A percentile compares a stretch with the other conserved stretches of the same genome.
Evolutionary conservation across 2,797 vertebrate genomes (phyloP).

Genomic region (Rhinichthys osculus): DNA sequence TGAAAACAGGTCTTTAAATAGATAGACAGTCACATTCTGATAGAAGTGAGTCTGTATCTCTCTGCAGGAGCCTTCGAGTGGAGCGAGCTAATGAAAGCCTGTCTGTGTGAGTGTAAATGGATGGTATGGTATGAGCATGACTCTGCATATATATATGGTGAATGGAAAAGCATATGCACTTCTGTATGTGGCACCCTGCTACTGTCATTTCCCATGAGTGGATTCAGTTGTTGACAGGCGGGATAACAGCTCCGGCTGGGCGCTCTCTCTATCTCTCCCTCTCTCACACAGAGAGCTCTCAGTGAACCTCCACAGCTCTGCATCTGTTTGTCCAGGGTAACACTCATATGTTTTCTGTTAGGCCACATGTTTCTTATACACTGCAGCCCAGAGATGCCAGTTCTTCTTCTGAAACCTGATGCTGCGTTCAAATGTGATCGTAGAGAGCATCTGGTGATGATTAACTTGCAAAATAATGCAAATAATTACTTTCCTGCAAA

Average conservation of each 20-base stretch:
- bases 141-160: background rate
- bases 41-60: background rate
- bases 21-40: constrained; percentile 1
- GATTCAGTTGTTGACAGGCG: constrained; percentile 38
- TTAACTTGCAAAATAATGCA: constrained; percentile 32
- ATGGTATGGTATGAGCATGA: constrained; percentile 15
- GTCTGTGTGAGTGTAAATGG: constrained; percentile 30
- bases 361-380: constrained; percentile 29
- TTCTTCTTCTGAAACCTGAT: constrained; percentile 44
- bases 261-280: background rate
- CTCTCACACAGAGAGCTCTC: constrained; percentile 39
- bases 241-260: constrained; percentile 35
- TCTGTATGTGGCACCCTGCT: constrained; percentile 36
- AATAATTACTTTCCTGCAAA: constrained; percentile 20
- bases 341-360: constrained; percentile 43
- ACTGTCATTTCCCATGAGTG: constrained; percentile 46
- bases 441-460: constrained; percentile 19
- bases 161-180: constrained; percentile 2
- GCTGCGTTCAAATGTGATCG: constrained; percentile 33
- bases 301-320: constrained; percentile 32
- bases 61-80: background rate
- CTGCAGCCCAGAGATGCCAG: constrained; percentile 32
- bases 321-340: constrained; percentile 47
- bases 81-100: background rate
- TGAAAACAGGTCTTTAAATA: constrained; percentile 1